A percentile compares a stretch with the other conserved stretches of the same genome.
Evolutionary conservation across 2,113 vertebrate genomes (phyloP).

Genomic region (Nibea coibor): DNA sequence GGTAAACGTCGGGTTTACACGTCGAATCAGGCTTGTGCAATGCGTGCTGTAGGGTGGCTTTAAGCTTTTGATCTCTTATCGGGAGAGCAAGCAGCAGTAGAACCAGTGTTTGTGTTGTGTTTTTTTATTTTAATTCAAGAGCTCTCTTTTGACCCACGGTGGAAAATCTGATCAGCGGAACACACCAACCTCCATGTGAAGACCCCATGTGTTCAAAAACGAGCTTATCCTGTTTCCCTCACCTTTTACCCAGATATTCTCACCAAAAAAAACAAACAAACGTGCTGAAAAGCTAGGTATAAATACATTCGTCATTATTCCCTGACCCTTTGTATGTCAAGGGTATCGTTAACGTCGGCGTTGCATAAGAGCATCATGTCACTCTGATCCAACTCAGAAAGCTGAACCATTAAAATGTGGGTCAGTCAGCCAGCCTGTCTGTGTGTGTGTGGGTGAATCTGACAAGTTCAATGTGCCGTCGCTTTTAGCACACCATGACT

Average conservation of each 20-base stretch:
- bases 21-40: not conserved
- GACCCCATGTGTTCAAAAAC: not conserved
- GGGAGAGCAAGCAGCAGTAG: not conserved
- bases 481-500: conserved; percentile 44
- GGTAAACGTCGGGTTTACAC: not conserved
- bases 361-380: not conserved
- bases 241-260: not conserved
- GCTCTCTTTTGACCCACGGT: not conserved
- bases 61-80: not conserved
- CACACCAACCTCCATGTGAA: rapidly evolving
- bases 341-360: not conserved
- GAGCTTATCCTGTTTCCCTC: not conserved
- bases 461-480: conserved; percentile 10
- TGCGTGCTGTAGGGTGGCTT: not conserved
- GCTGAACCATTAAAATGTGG: not conserved
- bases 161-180: not conserved
- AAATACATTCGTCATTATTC: not conserved
- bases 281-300: not conserved
- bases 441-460: not conserved
- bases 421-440: conserved; percentile 17
- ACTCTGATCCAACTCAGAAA: conserved; percentile 13
- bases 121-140: not conserved
- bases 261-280: not conserved
- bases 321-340: not conserved
- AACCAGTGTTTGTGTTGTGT: conserved; percentile 29